A percentile compares a stretch with the other conserved stretches of the same genome.
Evolutionary conservation across 2,888 invertebrate genomes (phyloP).

Genomic region (Athalia circularis): DNA sequence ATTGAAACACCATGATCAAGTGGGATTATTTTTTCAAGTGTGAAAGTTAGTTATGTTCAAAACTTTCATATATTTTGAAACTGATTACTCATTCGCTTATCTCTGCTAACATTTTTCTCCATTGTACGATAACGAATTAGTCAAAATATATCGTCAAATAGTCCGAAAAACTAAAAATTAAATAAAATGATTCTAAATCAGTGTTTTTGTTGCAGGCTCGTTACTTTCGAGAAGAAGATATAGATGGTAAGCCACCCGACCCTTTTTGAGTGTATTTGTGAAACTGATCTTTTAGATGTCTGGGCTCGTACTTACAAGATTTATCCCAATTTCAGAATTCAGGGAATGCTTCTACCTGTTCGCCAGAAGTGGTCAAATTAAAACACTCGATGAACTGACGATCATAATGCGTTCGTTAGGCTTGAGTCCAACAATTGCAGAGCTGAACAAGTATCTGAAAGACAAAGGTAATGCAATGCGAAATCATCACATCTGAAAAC

Average conservation of each 20-base stretch:
- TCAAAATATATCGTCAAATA: neutral
- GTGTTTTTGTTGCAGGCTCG: slow-evolving; percentile 82
- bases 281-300: slow-evolving; percentile 38
- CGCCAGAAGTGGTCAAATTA: slow-evolving; percentile 92
- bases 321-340: slow-evolving; percentile 81
- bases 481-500: neutral
- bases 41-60: too few species aligned
- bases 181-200: neutral
- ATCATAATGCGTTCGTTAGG: slow-evolving; percentile 96
- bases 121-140: neutral
- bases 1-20: too few species aligned
- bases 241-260: slow-evolving; percentile 84
- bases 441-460: slow-evolving; percentile 88
- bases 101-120: too few species aligned
- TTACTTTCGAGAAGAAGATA: slow-evolving; percentile 95
- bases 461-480: slow-evolving; percentile 76
- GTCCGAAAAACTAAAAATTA: neutral
- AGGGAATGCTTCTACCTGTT: slow-evolving; percentile 97
- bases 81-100: too few species aligned
- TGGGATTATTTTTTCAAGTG: too few species aligned
- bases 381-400: slow-evolving; percentile 91
- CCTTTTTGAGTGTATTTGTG: slow-evolving; percentile 15
- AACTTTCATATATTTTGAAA: too few species aligned
- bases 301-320: slow-evolving; percentile 43
- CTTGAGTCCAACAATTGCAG: slow-evolving; percentile 94